Conservation (phyloP, 2,888 invertebrate species). For the Xylocampa areola region DNA sequence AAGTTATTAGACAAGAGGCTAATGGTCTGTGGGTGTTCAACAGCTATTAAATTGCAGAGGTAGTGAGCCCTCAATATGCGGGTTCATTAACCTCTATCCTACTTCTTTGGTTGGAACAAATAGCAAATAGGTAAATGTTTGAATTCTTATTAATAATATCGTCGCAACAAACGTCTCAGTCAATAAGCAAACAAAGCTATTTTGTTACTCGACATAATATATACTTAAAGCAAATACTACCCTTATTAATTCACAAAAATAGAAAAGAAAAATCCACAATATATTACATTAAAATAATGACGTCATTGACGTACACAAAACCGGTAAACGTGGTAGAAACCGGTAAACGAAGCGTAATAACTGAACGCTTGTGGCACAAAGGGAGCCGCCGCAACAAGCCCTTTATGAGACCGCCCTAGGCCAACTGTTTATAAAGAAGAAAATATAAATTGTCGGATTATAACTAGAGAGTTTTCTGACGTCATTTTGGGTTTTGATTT, state of each 20-base stretch:
- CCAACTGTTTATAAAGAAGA: slow-evolving; percentile 63
- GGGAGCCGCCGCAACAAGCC: slow-evolving; percentile 48
- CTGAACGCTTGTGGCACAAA: slow-evolving; percentile 55
- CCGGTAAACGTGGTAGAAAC: slow-evolving; percentile 56
- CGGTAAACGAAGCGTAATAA: slow-evolving; percentile 64
- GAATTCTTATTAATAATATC: no score
- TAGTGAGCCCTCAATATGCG: no score
- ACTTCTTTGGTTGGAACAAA: no score
- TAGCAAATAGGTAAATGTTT: no score
- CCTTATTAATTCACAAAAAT: slow-evolving; percentile 8
- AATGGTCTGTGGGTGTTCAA: no score
- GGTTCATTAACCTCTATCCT: no score
- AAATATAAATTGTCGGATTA: slow-evolving; percentile 57
- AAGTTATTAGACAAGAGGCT: no score
- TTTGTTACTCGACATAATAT: not conserved
- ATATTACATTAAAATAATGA: slow-evolving; percentile 33
- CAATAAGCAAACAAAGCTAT: no score
- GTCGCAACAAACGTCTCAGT: no score
- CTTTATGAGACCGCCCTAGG: slow-evolving; percentile 64
- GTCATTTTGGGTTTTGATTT: slow-evolving; percentile 24
- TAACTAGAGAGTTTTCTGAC: slow-evolving; percentile 35
- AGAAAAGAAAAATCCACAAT: no score
- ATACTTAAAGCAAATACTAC: no score
- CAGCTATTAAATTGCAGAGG: no score
- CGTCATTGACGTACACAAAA: slow-evolving; percentile 53